Base-by-base conservation (phyloP, 2,888 invertebrate species). In the Steinernema hermaphroditum region DNA sequence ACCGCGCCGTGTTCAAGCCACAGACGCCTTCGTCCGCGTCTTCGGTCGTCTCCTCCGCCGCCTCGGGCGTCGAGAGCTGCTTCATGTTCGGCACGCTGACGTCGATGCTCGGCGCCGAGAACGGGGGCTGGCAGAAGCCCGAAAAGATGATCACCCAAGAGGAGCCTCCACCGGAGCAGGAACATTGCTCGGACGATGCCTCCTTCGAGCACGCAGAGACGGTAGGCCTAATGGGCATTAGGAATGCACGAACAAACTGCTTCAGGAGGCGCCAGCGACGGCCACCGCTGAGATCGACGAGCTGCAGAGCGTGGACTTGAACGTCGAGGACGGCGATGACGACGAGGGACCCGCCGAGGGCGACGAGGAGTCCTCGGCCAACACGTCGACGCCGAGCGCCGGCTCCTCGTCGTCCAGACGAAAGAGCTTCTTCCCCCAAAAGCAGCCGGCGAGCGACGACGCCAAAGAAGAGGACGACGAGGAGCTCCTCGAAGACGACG, bases 321-420 rank as follows among this genome's bases (percentile, higher is more conserved):
- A 22, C 50, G 46, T 54, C 27, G 72, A 57, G 22, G 72, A 50
- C 46, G 50, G 44, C 24, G 74, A 68, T 37, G 70, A 68, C 54
- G 83, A 79, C 27, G 89, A 90, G 71, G 91, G 91, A 71, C 88
- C 90, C 27, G 89, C 89, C 74, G 88, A 91, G 69, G 90, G 90
- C 73, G 90, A 90, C 75, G 74, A 75, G 37, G 37, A 37, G 6
- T 37, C 37, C 4, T 69, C 69, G 43, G 72, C 72, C 22, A 76
- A 75, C 32, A 29, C 69, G 1, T 76, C 74, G 50, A 75, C 74
- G 37, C 76, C 79, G 4, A 74, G 70, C 27, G 74, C 75, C 19
- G 76, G 74, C n/a, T 72, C 75, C 32, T 75, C 79, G 22, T 75
- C 77, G 0, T 78, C 78, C 50, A 75, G 78, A 43, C 37, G 79